Evolutionary conservation across 2,797 vertebrate species (phyloP).

Genomic region (Bryconaethiops microstoma): DNA sequence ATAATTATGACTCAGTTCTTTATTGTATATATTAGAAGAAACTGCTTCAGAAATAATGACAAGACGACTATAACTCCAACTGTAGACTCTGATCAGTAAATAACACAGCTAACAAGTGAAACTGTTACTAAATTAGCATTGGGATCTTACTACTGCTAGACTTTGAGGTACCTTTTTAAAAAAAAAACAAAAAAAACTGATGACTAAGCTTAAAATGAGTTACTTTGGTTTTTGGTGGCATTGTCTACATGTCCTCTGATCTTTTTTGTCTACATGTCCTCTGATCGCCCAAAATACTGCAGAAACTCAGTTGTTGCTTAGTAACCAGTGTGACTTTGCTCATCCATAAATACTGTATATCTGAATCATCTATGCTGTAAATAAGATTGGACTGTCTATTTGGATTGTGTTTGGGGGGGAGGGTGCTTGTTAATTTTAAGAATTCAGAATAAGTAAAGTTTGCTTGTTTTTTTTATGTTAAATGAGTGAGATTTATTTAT

Average conservation of each 20-base stretch:
- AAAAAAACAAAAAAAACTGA: not conserved
- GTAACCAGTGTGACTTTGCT: slow-evolving; percentile 70
- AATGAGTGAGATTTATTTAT: slow-evolving; percentile 19
- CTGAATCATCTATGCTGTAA: slow-evolving; percentile 74
- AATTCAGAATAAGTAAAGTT: slow-evolving; percentile 76
- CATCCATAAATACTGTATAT: slow-evolving; percentile 74
- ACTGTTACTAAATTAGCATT: not conserved
- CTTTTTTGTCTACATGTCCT: not conserved
- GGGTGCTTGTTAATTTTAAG: slow-evolving; percentile 75
- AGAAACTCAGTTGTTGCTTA: slow-evolving; percentile 74
- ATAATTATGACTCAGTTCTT: not conserved
- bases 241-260: not conserved
- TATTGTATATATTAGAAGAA: not conserved
- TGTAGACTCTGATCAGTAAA: not conserved
- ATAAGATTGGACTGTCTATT: slow-evolving; percentile 74
- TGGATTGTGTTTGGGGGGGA: slow-evolving; percentile 60
- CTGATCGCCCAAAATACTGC: slow-evolving; percentile 34
- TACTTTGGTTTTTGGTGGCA: slow-evolving; percentile 24
- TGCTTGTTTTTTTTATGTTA: slow-evolving; percentile 69
- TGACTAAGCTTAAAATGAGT: not conserved
- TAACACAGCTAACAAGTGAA: not conserved
- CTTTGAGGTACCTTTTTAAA: not conserved
- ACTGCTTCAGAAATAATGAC: not conserved
- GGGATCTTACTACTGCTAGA: not conserved
- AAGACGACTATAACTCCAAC: not conserved